A percentile compares a stretch with the other conserved stretches of the same genome.
Conservation (phyloP, 1,140 invertebrate species). For the Meloidogyne floridensis region DNA sequence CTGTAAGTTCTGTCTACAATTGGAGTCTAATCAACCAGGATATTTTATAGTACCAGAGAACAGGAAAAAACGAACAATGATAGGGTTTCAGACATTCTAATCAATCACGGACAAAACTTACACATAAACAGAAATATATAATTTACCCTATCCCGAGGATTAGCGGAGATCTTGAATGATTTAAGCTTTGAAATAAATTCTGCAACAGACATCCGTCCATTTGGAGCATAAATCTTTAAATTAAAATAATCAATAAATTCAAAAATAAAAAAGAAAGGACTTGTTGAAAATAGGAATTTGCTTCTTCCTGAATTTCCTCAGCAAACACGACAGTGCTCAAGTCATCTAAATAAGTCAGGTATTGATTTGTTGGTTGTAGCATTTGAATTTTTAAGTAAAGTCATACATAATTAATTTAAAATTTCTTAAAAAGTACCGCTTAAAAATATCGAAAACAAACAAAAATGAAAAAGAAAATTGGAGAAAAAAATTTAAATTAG, state of each 20-base stretch:
- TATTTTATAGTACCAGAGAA: too few relatives aligned
- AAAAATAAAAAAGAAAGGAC: constrained; percentile 33
- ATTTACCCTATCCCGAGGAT: constrained; percentile 42
- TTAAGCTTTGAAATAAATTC: constrained; percentile 54
- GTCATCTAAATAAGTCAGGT: constrained; percentile 42
- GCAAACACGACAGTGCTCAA: constrained; percentile 44
- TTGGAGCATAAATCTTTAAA: constrained; percentile 50
- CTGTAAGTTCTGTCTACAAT: background rate
- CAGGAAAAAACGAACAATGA: too few relatives aligned
- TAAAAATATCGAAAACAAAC: background rate
- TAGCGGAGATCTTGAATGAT: constrained; percentile 34
- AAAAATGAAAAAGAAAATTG: background rate
- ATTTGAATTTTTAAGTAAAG: background rate
- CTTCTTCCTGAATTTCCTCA: constrained; percentile 52
- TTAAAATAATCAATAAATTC: background rate
- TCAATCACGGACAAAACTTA: too few relatives aligned
- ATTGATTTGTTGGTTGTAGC: constrained; percentile 8
- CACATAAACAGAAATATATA: constrained; percentile 10
- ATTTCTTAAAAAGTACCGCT: background rate
- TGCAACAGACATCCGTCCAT: constrained; percentile 46
- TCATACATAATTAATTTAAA: constrained; percentile 7
- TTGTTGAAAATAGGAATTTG: constrained; percentile 52
- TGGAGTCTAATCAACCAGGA: too few relatives aligned
- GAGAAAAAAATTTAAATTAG: background rate
- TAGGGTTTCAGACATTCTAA: too few relatives aligned